phyloP scores from a whole-genome alignment of 2,888 invertebrate species.

The Agrilus biguttatus region DNA sequence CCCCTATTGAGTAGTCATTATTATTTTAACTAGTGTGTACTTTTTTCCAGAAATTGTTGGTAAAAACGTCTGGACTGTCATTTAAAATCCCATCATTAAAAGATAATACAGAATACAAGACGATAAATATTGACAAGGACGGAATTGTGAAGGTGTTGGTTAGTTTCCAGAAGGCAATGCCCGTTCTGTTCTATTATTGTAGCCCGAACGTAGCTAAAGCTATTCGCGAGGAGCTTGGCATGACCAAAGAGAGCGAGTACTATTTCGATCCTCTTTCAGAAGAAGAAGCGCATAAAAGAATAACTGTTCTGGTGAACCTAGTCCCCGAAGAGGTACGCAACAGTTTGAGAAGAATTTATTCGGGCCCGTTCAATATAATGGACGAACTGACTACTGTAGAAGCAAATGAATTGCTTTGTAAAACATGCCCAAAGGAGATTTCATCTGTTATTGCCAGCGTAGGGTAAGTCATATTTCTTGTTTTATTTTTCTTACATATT shows the following conservation, averaged over 20 bases:
- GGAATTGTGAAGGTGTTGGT: conserved; percentile 63
- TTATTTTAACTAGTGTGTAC: not conserved
- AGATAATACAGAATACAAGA: conserved; percentile 39
- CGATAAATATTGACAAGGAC: conserved; percentile 50
- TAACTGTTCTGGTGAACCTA: conserved; percentile 59
- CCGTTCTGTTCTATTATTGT: conserved; percentile 69
- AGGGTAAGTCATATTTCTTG: conserved; percentile 6
- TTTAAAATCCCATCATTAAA: conserved; percentile 45
- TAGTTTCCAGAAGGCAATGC: conserved; percentile 61
- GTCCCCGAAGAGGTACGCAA: conserved; percentile 51
- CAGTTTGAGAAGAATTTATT: conserved; percentile 50
- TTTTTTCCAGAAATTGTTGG: conserved; percentile 16
- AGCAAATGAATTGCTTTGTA: conserved; percentile 69
- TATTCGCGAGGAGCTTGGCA: conserved; percentile 55
- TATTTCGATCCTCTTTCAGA: conserved; percentile 47
- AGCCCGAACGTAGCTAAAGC: conserved; percentile 50
- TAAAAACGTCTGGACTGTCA: conserved; percentile 20
- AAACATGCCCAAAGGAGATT: conserved; percentile 51
- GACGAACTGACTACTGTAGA: conserved; percentile 60
- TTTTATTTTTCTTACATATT: not conserved
- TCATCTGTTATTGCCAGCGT: conserved; percentile 9
- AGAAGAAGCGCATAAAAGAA: conserved; percentile 56
- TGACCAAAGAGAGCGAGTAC: conserved; percentile 38
- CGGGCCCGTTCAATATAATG: conserved; percentile 32
- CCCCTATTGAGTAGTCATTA: too few relatives aligned